Evolutionary conservation across 2,888 invertebrate species (phyloP), one percentile per base, ranked within the genome.

Genomic region (Tholera decimalis): DNA sequence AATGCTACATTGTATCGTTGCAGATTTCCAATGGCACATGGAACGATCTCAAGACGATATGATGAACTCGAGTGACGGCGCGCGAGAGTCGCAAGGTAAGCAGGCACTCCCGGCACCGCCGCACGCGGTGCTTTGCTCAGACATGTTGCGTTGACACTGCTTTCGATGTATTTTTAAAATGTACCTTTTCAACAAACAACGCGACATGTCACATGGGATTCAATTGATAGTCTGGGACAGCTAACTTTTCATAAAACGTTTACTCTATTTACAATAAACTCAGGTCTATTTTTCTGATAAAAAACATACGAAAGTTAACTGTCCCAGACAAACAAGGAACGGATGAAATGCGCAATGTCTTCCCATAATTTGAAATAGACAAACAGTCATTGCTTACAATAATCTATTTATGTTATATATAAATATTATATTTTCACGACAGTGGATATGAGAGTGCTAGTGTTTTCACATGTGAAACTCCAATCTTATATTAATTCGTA

Each of bases 31-130:
- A 96, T 98, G 98, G 98, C 98, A 98, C 94, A 97, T 98, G 96
- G 97, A 97, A 93, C 97, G 97, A 91, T 95, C 97, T 97, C 98
- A 98, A 96, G 98, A 98, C 89, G 98, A 98, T 96, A 97, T 98
- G 90, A 97, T 98, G 96, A 97, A 97, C 92, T 97, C 98, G 91
- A 98, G 97, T 96, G 98, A 98, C 95, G 97, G 97, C 96, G 98
- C 98, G 94, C 97, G 98, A 96, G 98, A 98, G 96, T 97, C 98
- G 93, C 98, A 98, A 98, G 98, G 98, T 98, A 98, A 97, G 98
- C 88, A 53, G 73, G 64, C 58, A 71, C 77, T 69, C 75, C 62
- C 65, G 46, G 46, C 85, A 61, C 82, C 79, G 81, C 15, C 68
- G 81, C 82, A 62, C 64, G 65, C 51, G 61, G 72, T 71, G 86